Percentiles rank a stretch among this genome's conserved stretches.
phyloP scores from a whole-genome alignment of 2,113 vertebrate species.

The Gallinago media region DNA sequence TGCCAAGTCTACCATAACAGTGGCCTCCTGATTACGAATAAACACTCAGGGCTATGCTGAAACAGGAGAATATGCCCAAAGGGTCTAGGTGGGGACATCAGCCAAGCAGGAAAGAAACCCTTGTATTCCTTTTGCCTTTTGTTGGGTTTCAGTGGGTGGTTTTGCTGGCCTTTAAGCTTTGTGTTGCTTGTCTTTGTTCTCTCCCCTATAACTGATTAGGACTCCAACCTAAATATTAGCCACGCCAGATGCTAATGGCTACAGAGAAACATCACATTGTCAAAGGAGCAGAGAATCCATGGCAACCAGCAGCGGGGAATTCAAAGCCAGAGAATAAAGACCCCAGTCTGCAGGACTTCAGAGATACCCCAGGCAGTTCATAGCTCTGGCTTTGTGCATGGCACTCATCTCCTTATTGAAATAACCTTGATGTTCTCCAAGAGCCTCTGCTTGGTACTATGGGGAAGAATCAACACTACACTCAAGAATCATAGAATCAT shows the following conservation, averaged over 20 bases:
- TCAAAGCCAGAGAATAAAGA: not conserved
- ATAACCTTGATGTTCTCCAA: not conserved
- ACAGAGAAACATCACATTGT: not conserved
- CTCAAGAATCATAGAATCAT: no score
- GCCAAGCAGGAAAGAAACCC: not conserved
- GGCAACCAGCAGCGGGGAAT: not conserved
- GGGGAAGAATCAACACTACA: not conserved
- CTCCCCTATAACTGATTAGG: not conserved
- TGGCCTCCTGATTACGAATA: not conserved
- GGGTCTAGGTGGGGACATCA: not conserved
- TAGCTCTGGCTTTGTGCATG: not conserved
- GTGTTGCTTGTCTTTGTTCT: not conserved
- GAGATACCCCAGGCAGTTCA: not conserved
- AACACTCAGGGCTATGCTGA: not conserved
- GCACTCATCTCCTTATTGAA: not conserved
- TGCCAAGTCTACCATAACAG: not conserved
- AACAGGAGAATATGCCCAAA: not conserved
- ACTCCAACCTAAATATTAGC: not conserved
- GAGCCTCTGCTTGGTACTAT: not conserved
- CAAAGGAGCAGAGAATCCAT: not conserved
- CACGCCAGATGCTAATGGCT: not conserved
- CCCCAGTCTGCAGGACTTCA: accelerated
- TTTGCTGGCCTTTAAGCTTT: not conserved
- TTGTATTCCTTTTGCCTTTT: not conserved
- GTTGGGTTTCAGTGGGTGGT: not conserved